A percentile compares a stretch with the other conserved stretches of the same genome.
phyloP scores from a whole-genome alignment of 2,797 vertebrate species.

The Pipistrellus nathusii region DNA sequence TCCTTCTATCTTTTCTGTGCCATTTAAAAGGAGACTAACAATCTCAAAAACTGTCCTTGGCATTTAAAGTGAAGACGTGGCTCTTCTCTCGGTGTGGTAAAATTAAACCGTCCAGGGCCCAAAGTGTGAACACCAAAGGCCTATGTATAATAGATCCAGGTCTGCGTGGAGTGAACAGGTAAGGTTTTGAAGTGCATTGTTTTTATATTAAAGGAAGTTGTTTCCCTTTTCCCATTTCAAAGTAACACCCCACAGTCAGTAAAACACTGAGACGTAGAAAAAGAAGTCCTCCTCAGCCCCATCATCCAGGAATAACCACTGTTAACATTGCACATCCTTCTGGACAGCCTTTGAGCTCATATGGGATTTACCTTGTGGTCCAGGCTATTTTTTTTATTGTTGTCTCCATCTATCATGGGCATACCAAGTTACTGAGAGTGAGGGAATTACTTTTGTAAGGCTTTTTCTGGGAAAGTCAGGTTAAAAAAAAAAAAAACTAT shows the following conservation, averaged over 20 bases:
- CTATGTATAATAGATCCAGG: not conserved
- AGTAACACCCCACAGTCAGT: not conserved
- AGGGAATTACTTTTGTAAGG: not conserved
- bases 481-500: not conserved
- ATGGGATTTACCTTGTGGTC: not conserved
- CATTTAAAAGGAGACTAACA: not conserved
- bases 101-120: not conserved
- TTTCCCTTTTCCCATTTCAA: not conserved
- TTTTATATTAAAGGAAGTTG: no score
- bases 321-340: not conserved
- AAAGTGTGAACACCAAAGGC: conserved; percentile 32
- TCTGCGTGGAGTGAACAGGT: not conserved
- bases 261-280: not conserved
- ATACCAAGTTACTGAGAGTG: conserved; percentile 10
- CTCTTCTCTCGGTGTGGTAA: not conserved
- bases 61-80: not conserved
- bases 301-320: not conserved
- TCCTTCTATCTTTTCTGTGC: not conserved
- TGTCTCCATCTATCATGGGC: conserved; percentile 12
- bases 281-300: not conserved
- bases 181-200: not conserved
- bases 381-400: not conserved
- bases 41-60: conserved; percentile 12
- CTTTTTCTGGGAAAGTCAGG: not conserved
- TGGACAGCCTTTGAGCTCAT: not conserved